phyloP scores from a whole-genome alignment of 2,888 invertebrate genomes.

The Cheilosia urbana region DNA sequence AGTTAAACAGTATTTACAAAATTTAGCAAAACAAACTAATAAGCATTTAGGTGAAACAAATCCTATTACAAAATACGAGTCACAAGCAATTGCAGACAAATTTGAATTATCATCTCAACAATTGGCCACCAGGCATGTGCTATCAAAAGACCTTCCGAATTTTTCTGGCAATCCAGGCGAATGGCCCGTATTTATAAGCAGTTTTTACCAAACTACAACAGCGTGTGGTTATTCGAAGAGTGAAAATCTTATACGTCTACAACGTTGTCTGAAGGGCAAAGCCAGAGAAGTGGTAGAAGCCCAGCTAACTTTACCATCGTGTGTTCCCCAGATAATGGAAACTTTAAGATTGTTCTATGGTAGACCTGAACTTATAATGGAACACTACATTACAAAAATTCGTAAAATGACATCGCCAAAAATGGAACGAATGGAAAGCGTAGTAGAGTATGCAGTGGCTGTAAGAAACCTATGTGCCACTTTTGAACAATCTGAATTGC shows the following conservation, averaged over 20 bases:
- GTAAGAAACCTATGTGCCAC: slow-evolving; percentile 59
- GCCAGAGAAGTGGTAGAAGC: too few relatives aligned
- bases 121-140: neutral
- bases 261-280: slow-evolving; percentile 42
- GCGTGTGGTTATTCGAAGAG: slow-evolving; percentile 46
- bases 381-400: slow-evolving; percentile 27
- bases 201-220: neutral
- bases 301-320: slow-evolving; percentile 25
- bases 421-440: slow-evolving; percentile 47
- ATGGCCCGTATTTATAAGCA: too few relatives aligned
- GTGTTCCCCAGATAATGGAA: slow-evolving; percentile 23
- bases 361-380: slow-evolving; percentile 53
- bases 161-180: slow-evolving; percentile 10
- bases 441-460: slow-evolving; percentile 43
- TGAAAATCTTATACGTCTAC: slow-evolving; percentile 50
- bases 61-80: neutral
- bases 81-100: neutral
- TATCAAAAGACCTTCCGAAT: slow-evolving; percentile 2
- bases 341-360: neutral
- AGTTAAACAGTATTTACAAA: too few relatives aligned
- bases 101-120: neutral
- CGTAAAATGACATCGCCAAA: slow-evolving; percentile 43
- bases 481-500: slow-evolving; percentile 50
- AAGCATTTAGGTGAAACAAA: too few relatives aligned
- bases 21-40: too few relatives aligned